Base-by-base conservation (phyloP, 2,113 vertebrate species). In the Xenopus borealis region DNA sequence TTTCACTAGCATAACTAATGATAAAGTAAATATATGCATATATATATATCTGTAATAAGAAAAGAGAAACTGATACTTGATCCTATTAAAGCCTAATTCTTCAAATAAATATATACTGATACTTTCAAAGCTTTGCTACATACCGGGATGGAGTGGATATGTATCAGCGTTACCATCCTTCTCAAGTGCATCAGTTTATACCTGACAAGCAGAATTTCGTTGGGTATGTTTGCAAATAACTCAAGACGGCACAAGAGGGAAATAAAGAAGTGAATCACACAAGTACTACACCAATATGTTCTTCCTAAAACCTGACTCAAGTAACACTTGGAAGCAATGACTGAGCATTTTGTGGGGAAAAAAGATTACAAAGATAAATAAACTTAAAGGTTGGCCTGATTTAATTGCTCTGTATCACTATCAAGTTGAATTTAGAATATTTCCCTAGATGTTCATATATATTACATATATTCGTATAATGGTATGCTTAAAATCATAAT, bases 241-340 rank as follows among this genome's bases (percentile, higher is more conserved):
- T 45, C 10, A 16, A 57, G n/a, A 50, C 13, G 59, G 8, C 46
- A 3, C 59, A 62, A 23, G 57, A 69, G 23, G 27, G 65, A 10
- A 63, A 89, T 86, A 63, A 57, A 88, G 86, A 87, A 86, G 86
- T 82, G 46, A 63, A 81, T 81, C 62, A 27, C 69, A 64, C 80
- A 73, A 40, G 33, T 9, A 40, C 33, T 6, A 40, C 33, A 40
- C 33, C 7, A 40, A 16, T 50, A 50, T 63, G 79, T 79, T 87
- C 85, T 92, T 94, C 89, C 89, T 93, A 86, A 85, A 84, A 72
- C 79, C 84, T 79, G 79, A 66, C 78, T 90, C 81, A 86, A 92
- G 93, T 91, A 91, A 88, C 88, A 83, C 81, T 83, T 89, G 89
- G 86, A 93, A 94, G 88, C 88, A 90, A 93, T 90, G 75, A 92